Conservation (phyloP, 1,140 invertebrate genomes). For the Bombus breviceps region DNA sequence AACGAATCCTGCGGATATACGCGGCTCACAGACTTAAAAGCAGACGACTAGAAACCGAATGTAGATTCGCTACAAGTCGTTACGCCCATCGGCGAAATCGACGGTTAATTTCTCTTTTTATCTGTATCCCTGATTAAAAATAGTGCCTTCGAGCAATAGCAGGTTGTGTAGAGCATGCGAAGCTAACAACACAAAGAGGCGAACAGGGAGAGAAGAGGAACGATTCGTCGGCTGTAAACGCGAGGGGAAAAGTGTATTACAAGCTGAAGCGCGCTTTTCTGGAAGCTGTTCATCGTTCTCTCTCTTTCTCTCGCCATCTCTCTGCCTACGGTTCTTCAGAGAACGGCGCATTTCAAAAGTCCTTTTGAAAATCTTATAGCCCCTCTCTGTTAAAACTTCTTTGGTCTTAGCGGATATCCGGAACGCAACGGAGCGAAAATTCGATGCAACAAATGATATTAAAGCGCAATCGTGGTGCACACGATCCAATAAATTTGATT, state of each 20-base stretch:
- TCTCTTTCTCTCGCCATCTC: background rate
- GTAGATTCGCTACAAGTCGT: constrained; percentile 15
- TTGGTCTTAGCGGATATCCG: constrained; percentile 43
- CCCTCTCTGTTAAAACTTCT: constrained; percentile 11
- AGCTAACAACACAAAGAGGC: background rate
- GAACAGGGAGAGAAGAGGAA: background rate
- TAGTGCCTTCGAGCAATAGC: constrained; percentile 28
- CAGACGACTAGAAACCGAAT: background rate
- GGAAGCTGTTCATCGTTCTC: background rate
- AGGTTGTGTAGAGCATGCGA: background rate
- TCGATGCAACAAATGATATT: constrained; percentile 40
- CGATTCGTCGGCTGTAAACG: constrained; percentile 34
- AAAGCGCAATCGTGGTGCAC: background rate
- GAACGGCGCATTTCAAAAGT: constrained; percentile 24
- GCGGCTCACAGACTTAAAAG: constrained; percentile 9
- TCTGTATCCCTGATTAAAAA: constrained; percentile 46
- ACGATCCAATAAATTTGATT: background rate
- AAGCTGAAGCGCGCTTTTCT: constrained; percentile 33
- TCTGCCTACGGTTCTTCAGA: background rate
- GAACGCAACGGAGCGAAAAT: constrained; percentile 17
- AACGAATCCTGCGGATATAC: background rate
- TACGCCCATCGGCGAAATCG: constrained; percentile 40
- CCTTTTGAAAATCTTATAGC: constrained; percentile 42
- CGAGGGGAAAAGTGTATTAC: constrained; percentile 39
- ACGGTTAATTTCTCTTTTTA: constrained; percentile 29